Percentiles rank a stretch among this genome's conserved stretches.
Evolutionary conservation across 2,797 vertebrate species (phyloP).

Genomic region (Pygocentrus nattereri): DNA sequence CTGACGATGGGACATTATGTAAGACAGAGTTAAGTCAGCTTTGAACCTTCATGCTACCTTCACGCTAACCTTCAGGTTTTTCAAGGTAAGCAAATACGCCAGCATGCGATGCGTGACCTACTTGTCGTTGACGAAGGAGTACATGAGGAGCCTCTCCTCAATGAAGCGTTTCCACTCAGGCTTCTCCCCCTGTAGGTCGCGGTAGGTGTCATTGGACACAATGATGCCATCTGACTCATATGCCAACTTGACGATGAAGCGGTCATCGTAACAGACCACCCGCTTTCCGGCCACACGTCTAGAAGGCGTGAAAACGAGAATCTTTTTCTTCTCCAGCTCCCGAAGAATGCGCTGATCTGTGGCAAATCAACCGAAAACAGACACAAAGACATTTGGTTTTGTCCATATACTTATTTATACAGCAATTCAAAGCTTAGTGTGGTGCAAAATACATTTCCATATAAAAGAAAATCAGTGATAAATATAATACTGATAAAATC

Average conservation of each 20-base stretch:
- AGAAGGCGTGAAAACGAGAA: constrained; percentile 80
- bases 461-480: too few species aligned
- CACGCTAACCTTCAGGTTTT: not conserved
- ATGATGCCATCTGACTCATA: constrained; percentile 75
- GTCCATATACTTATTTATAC: constrained; percentile 42
- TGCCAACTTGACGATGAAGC: constrained; percentile 79
- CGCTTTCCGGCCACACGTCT: constrained; percentile 74
- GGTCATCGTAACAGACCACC: constrained; percentile 81
- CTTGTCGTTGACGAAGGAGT: constrained; percentile 81
- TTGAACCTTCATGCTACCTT: not conserved
- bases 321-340: constrained; percentile 77
- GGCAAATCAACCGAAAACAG: not conserved
- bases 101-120: constrained; percentile 51
- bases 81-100: not conserved
- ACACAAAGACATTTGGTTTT: too few species aligned
- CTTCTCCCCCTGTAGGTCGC: constrained; percentile 78
- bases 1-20: not conserved
- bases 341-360: constrained; percentile 79
- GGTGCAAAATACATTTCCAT: too few species aligned
- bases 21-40: not conserved
- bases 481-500: too few species aligned
- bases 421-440: not conserved
- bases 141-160: constrained; percentile 80
- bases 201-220: constrained; percentile 82
- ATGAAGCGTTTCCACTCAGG: constrained; percentile 82